Conservation (phyloP, 2,888 invertebrate species). For the Calliopum simillimum region DNA sequence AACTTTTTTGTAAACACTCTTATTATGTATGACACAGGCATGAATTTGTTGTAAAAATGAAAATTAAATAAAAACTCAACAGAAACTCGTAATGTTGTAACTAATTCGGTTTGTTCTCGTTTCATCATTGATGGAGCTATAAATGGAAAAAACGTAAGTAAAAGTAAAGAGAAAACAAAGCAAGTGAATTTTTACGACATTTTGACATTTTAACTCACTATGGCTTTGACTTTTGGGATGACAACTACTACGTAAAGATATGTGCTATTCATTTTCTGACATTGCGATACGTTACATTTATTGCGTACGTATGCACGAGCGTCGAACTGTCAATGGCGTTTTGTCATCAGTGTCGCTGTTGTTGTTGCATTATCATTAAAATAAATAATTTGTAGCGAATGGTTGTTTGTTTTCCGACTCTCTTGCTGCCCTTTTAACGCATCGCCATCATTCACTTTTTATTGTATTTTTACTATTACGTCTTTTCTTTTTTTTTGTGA, state of each 20-base stretch:
- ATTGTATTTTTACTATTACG: slow-evolving; percentile 2
- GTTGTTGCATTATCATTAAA: slow-evolving; percentile 31
- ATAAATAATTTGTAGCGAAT: slow-evolving; percentile 27
- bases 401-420: slow-evolving; percentile 22
- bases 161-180: slow-evolving; percentile 2
- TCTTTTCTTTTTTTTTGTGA: slow-evolving; percentile 1
- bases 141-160: too few relatives aligned
- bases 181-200: slow-evolving; percentile 1
- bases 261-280: background rate
- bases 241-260: background rate
- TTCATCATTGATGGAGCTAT: too few relatives aligned
- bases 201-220: slow-evolving; percentile 10
- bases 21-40: background rate
- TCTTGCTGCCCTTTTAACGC: background rate
- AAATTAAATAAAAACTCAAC: slow-evolving; percentile 10
- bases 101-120: background rate
- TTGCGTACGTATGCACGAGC: background rate
- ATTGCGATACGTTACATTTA: background rate
- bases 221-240: slow-evolving; percentile 4
- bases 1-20: too few relatives aligned
- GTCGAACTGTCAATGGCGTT: slow-evolving; percentile 23
- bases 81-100: background rate
- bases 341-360: slow-evolving; percentile 16
- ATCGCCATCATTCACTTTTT: background rate
- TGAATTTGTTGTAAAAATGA: slow-evolving; percentile 19